Base-by-base conservation (phyloP, 1,140 invertebrate species). In the Drosophila malerkotliana region DNA sequence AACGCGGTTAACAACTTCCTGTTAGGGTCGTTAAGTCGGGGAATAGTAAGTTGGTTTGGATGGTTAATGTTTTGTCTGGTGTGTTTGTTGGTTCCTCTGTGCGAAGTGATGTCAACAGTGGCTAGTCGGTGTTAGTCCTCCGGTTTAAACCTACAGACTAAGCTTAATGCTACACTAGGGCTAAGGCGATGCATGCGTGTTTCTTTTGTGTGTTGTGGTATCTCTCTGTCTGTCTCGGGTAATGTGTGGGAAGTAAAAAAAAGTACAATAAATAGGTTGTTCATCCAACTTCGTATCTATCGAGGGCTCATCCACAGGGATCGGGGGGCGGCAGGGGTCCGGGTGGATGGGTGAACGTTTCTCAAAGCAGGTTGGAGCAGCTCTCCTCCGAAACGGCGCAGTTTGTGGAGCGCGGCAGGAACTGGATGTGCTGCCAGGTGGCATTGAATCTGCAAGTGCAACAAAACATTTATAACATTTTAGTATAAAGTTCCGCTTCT, bases 351-450 rank as follows among this genome's bases (percentile, higher is more conserved):
- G 2, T 45, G 28, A 24, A 14, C 21, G 30, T 49, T 39, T 57
- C 60, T 88, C 73, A 91, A 54, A 91, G 85, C 47, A 91, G 67
- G 47, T 91, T 90, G 39, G 81, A 85, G 60, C 90, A 91, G 52
- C 72, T 78, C 12, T 68, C 59, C 47, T 89, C 76, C 6, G 79
- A 61, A 8, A 79, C 79, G 39, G 83, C 77, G 53, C 91, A 92
- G 41, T 90, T 74, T 45, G 80, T 83, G 32, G 90, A 88, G 24
- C 87, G 77, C 15, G 88, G 79, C 71, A 92, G 62, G 57, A 91
- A 90, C 72, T 91, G 90, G 45, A 92, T 91, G 28, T 92, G 91
- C 55, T 91, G 83, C 91, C 91, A 92, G 14, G 88, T 90, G 55
- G 90, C 89, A 49, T 91, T 91, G 53, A 92, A 92, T 41, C 91